These are phyloP conservation scores for Sebastolobus alascanus DNA, from an alignment of 2,797 vertebrate genomes.

Conservation along the genomic window DNA sequence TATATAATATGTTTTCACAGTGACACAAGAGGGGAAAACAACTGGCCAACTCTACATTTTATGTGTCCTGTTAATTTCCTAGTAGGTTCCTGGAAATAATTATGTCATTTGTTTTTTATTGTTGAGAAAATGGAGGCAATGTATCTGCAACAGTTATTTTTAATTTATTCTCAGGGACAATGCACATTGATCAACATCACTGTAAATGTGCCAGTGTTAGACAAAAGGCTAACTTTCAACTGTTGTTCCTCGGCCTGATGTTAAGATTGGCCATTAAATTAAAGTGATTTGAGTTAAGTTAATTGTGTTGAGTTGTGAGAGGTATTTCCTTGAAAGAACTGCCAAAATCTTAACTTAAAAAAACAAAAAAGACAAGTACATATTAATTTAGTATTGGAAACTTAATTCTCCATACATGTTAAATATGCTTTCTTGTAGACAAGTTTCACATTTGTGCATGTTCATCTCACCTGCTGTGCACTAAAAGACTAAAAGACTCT, in stretches of 20 bases:
- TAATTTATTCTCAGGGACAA: too few relatives aligned
- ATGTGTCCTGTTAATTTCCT: background rate
- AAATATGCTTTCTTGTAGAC: background rate
- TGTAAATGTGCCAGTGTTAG: too few relatives aligned
- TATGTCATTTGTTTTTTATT: background rate
- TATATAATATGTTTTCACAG: background rate
- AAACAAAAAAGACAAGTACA: background rate
- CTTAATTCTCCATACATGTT: background rate
- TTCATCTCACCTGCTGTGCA: background rate
- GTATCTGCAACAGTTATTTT: background rate
- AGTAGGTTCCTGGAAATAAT: background rate
- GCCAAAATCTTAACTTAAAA: background rate
- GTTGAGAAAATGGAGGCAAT: background rate
- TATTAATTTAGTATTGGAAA: background rate
- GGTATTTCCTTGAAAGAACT: background rate
- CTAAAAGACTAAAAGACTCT: background rate
- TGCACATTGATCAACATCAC: too few relatives aligned
- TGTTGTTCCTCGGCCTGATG: too few relatives aligned
- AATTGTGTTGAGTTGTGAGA: background rate
- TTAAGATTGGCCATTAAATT: too few relatives aligned
- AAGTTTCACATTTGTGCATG: background rate
- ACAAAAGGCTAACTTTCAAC: too few relatives aligned
- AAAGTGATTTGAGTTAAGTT: background rate
- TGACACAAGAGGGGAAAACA: background rate
- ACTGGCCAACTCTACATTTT: background rate